Evolutionary conservation across 1,140 invertebrate genomes (phyloP).

Genomic region (Anastatus disparis): DNA sequence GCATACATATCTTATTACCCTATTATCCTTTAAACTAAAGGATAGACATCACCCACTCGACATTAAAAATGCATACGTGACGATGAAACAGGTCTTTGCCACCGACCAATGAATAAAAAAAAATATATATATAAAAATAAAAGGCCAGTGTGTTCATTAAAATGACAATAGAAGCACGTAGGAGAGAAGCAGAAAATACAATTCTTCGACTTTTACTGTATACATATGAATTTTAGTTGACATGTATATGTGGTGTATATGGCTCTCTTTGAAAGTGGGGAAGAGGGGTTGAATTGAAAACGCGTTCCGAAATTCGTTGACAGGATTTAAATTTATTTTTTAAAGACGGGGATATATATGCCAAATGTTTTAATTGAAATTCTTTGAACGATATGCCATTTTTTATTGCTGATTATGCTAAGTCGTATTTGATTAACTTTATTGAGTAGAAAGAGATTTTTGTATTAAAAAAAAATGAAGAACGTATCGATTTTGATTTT

Average conservation of each 20-base stretch:
- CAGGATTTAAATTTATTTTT: constrained; percentile 29
- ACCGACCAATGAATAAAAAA: too few species aligned
- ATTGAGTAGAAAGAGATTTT: background rate
- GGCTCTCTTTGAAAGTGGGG: background rate
- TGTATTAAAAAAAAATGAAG: too few species aligned
- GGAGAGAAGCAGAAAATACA: constrained; percentile 49
- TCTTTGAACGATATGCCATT: background rate
- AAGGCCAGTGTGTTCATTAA: constrained; percentile 51
- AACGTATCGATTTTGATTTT: too few species aligned
- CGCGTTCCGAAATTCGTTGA: constrained; percentile 25
- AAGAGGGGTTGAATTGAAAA: background rate
- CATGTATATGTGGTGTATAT: too few species aligned
- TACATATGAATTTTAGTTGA: too few species aligned
- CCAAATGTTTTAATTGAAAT: constrained; percentile 29
- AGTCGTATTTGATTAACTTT: constrained; percentile 15
- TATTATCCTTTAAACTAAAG: too few species aligned
- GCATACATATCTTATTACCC: too few species aligned
- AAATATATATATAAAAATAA: too few species aligned
- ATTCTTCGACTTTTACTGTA: constrained; percentile 42
- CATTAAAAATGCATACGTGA: background rate
- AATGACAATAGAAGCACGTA: constrained; percentile 57
- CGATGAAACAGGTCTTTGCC: constrained; percentile 20
- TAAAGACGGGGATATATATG: background rate
- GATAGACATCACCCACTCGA: too few species aligned
- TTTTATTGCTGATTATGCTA: constrained; percentile 5